Percentiles rank a stretch among this genome's conserved stretches.
These are phyloP conservation scores for Epinephelus fuscoguttatus DNA, from an alignment of 2,113 vertebrate genomes.

Conservation along the genomic window DNA sequence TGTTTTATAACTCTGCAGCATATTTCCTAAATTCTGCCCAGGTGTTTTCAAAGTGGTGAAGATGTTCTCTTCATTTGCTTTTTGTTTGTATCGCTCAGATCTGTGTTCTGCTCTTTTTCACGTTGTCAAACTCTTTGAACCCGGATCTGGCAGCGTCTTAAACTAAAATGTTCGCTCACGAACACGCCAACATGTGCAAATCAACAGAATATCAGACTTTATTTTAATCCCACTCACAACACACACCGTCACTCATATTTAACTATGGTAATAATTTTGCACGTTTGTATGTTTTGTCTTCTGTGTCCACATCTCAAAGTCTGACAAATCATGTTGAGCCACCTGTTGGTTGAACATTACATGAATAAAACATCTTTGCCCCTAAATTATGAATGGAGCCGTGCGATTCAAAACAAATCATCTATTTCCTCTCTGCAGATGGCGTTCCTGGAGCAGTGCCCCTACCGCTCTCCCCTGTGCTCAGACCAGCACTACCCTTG, in stretches of 20 bases:
- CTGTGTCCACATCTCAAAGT: neutral
- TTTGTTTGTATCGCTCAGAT: neutral
- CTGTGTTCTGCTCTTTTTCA: neutral
- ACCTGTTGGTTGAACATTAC: constrained; percentile 10
- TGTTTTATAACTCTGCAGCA: neutral
- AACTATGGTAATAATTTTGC: neutral
- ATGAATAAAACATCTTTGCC: constrained; percentile 31
- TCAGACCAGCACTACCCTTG: constrained; percentile 81
- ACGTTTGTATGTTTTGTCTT: neutral
- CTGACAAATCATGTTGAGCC: constrained; percentile 13
- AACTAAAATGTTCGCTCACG: neutral
- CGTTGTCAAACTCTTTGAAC: neutral
- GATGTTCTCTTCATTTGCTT: neutral
- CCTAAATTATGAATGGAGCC: constrained; percentile 4
- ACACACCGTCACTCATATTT: neutral
- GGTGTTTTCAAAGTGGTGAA: neutral
- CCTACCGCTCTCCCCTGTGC: constrained; percentile 53
- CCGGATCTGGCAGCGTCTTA: neutral
- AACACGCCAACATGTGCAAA: neutral
- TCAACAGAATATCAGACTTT: neutral
- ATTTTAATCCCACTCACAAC: neutral
- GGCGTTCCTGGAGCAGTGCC: constrained; percentile 77
- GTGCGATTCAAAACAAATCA: constrained; percentile 1
- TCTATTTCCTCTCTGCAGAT: constrained; percentile 78
- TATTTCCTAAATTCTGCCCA: neutral